phyloP scores from a whole-genome alignment of 64 coral and sea anemone species.

The Trachythela sp. region DNA sequence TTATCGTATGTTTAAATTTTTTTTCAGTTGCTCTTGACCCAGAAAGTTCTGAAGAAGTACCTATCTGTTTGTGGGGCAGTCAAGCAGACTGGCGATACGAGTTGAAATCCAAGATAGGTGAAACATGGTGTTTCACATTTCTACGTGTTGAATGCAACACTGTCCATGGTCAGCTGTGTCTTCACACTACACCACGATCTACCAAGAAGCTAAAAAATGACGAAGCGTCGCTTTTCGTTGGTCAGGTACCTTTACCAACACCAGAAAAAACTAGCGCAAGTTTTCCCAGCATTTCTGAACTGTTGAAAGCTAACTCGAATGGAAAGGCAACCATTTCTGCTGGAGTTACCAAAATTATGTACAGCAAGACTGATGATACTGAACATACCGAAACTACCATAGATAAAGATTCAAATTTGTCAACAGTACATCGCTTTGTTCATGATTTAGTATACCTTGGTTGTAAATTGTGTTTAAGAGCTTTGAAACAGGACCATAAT shows the following conservation, averaged over 20 bases:
- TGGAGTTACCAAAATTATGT: neutral
- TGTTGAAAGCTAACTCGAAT: neutral
- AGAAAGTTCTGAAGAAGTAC: slow-evolving; percentile 43
- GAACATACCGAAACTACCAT: neutral
- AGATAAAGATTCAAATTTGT: neutral
- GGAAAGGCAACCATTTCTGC: neutral
- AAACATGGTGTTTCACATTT: slow-evolving; percentile 70
- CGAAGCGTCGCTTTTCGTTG: neutral
- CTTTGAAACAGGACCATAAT: neutral
- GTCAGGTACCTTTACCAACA: neutral
- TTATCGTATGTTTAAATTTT: no score
- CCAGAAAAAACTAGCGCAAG: neutral
- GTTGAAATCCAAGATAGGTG: slow-evolving; percentile 41
- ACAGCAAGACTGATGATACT: no score
- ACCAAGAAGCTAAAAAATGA: slow-evolving; percentile 32
- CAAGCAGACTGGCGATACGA: slow-evolving; percentile 56
- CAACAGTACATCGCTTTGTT: neutral
- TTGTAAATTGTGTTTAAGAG: neutral
- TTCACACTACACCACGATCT: slow-evolving; percentile 69
- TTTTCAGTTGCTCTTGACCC: slow-evolving; percentile 50
- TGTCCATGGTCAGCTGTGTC: neutral
- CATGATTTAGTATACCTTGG: neutral
- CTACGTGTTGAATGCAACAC: slow-evolving; percentile 50
- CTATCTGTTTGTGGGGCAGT: slow-evolving; percentile 66
- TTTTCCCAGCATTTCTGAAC: neutral